Conservation (phyloP, 1,140 invertebrate genomes). For the Magallana gigas region DNA sequence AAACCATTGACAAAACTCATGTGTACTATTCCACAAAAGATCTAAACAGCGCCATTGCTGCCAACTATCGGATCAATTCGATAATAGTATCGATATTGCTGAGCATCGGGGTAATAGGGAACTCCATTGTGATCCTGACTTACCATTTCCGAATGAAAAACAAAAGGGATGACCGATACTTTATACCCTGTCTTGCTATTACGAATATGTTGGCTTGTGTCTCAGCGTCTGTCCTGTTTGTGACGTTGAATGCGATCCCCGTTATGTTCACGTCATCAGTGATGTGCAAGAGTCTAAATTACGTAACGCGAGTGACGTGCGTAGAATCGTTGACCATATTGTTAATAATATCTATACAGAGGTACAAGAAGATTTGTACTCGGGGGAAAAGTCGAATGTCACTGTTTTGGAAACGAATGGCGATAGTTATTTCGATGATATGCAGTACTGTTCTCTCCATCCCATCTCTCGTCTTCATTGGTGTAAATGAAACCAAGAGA, state of each 20-base stretch:
- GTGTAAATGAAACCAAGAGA: background rate
- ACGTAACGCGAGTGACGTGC: background rate
- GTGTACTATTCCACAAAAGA: background rate
- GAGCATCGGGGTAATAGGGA: conserved; percentile 27
- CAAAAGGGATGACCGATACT: conserved; percentile 26
- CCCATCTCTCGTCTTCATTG: conserved; percentile 6
- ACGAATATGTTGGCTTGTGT: background rate
- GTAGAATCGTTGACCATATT: conserved; percentile 16
- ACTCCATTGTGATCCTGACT: background rate
- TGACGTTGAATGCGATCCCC: background rate
- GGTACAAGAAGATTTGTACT: conserved; percentile 41
- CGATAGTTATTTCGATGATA: background rate
- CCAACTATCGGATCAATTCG: background rate
- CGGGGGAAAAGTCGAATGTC: background rate
- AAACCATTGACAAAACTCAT: background rate
- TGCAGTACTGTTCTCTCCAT: background rate
- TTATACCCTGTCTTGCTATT: conserved; percentile 7
- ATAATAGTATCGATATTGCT: background rate
- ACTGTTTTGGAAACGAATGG: conserved; percentile 20
- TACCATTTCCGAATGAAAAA: conserved; percentile 24
- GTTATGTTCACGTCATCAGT: background rate
- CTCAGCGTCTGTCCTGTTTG: background rate
- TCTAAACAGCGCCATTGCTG: background rate
- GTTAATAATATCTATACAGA: conserved; percentile 12
- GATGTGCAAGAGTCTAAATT: conserved; percentile 5